Base-by-base conservation (phyloP, 1,140 invertebrate genomes). In the Drosophila burlai region DNA sequence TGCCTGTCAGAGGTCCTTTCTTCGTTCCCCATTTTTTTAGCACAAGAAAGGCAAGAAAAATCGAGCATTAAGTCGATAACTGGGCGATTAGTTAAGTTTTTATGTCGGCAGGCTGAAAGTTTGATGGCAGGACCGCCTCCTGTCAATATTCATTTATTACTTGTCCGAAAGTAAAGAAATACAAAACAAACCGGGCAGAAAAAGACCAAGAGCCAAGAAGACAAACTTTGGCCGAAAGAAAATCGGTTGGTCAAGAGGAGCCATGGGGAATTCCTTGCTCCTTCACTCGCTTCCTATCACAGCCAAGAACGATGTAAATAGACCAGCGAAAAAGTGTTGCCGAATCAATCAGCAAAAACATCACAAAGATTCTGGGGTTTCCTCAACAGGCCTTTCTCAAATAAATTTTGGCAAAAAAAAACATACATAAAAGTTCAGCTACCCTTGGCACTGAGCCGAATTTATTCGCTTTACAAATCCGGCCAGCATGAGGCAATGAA, bases 101-200 rank as follows among this genome's bases (percentile, higher is more conserved):
- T 77, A 81, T 89, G 83, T 89, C 68, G 68, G 83, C 77, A 89
- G 84, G 62, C 77, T 65, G 68, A 46, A 63, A 59, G 58, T 60
- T 59, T 54, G 57, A 74, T 64, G 57, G 42, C 47, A 65, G 76
- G 50, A 50, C 73, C 81, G 34, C 67, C 68, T 55, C 72, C 83
- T 87, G 83, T 87, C 83, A 87, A 87, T 89, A 87, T 89, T 87
- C 84, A 89, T 87, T 87, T 89, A 87, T 87, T 81, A 83, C 76
- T 87, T 81, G 75, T 80, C 81, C 21, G 21, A 64, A 76, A 67
- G 54, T 31, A 61, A 73, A 43, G 55, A 73, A 76, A 77, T 42
- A 59, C 46, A 45, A 45, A 77, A 38, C 49, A 77, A 66, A 42
- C 58, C 43, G 45, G 42, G 24, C 13, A 15, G 34, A 26, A 34